Base-by-base conservation (phyloP, 1,140 invertebrate genomes). In the Oryctes rhinoceros region DNA sequence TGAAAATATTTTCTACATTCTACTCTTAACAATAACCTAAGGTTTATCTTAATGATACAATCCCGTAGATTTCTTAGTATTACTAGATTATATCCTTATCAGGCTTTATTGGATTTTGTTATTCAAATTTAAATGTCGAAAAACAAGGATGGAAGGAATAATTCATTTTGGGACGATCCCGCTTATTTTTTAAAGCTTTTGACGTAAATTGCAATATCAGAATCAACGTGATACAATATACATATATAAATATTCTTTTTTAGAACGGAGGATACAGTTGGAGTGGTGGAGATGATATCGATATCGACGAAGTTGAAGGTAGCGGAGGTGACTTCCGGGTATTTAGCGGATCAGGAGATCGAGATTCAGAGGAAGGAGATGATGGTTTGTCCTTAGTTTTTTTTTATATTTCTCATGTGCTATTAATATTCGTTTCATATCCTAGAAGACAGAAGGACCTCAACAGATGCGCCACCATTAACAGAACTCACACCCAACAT, bases 261-360 rank as follows among this genome's bases (percentile, higher is more conserved):
- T 44, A 44, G 35, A 76, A 44, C 37, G 44, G 44, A n/a, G 74
- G 37, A 35, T 76, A 76, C 15, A 30, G 74, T 15, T 81, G 74
- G 53, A 88, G 87, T 84, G 87, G 87, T 84, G 87, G 87, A 81
- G 89, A 89, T 84, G 88, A 88, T 79, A 89, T 90, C 82, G 83
- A 83, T 81, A 87, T 88, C 81, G 88, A 89, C 84, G 87, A 88
- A 81, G 86, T 87, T 65, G 89, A 90, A 82, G 89, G 89, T 53
- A 90, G 89, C 78, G 89, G 88, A 74, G 87, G 88, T 83, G 87
- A 85, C 82, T 88, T 86, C 59, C 84, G 87, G 82, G 89, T 89
- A 84, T 87, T 90, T 85, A 65, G 49, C 30, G 67, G 76, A 44
- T 78, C 67, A 13, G 76, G 79, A 44, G 47, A 39, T 67, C 76